Evolutionary conservation across 2,797 vertebrate genomes (phyloP), one percentile per base, ranked within the genome.

Genomic region (Cynodonichthys magdalenae): DNA sequence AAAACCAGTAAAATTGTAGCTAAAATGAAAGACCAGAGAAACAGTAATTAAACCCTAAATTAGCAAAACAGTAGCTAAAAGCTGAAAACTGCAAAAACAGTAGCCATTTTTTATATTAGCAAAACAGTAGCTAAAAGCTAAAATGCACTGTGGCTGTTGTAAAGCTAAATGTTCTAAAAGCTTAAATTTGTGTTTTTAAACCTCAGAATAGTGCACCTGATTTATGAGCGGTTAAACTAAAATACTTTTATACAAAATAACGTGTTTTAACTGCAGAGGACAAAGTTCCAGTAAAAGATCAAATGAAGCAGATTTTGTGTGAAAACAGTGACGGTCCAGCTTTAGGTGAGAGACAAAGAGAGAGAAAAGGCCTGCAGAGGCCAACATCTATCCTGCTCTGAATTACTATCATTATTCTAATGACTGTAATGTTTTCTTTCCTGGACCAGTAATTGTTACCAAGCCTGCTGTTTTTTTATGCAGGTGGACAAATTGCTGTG

Each of bases 381-480:
- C 74, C 69, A 71, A 71, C 67, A 69, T 90, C 86, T 86, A 71
- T 83, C 81, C 81, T 80, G 68, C 69, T 66, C 82, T 84, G 85
- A 89, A 93, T 91, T 77, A 92, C 92, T 91, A 88, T 93, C 89
- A 92, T 94, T 93, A 94, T 84, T 88, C 82, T 93, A 92, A 93
- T 92, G 88, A 86, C 86, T 92, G 81, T 91, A 90, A 92, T 92
- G 89, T 91, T 91, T 92, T 88, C 87, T 90, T 92, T 92, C 90
- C 87, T 89, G 87, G 83, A 67, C 79, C 86, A 86, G 87, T 93
- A 92, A 92, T 92, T 92, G 90, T 91, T 92, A 86, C 87, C 90
- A 90, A 92, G 75, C 88, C 80, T 42, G 72, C 83, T 76, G 83
- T 82, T 91, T 87, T 88, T 84, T 85, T 79, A 82, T 75, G 77